phyloP scores from a whole-genome alignment of 2,888 invertebrate genomes.

The Iphiclides podalirius region DNA sequence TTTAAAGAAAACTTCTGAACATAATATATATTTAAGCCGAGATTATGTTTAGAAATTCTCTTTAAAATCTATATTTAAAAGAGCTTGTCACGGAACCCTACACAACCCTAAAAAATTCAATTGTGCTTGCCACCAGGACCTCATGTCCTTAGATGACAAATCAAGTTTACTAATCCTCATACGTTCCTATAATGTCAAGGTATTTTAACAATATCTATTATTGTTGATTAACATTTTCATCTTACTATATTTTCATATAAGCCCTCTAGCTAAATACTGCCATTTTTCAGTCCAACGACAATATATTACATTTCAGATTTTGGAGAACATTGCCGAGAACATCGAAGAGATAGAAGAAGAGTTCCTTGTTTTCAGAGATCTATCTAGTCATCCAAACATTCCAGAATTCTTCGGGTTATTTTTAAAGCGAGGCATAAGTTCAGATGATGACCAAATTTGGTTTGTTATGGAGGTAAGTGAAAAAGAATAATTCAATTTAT shows the following conservation, averaged over 20 bases:
- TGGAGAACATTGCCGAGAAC: conserved; percentile 89
- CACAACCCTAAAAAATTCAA: too few relatives aligned
- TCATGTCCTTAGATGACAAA: too few relatives aligned
- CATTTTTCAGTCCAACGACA: conserved; percentile 7
- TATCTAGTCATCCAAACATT: conserved; percentile 87
- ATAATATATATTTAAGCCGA: too few relatives aligned
- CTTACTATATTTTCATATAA: conserved; percentile 32
- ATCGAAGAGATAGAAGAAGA: conserved; percentile 92
- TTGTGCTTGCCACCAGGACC: too few relatives aligned
- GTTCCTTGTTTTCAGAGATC: conserved; percentile 85
- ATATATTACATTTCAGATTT: conserved; percentile 63
- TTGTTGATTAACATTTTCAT: conserved; percentile 41
- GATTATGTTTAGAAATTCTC: too few relatives aligned
- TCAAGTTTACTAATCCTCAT: conserved; percentile 51
- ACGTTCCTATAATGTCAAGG: conserved; percentile 68
- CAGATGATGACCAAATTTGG: conserved; percentile 89
- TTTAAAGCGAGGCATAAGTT: conserved; percentile 81
- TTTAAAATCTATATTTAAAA: too few relatives aligned
- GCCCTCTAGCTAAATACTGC: background rate
- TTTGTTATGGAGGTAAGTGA: conserved; percentile 89
- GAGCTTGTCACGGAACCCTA: too few relatives aligned
- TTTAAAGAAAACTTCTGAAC: too few relatives aligned
- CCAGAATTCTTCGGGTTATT: conserved; percentile 88
- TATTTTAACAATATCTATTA: conserved; percentile 54
- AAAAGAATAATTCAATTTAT: too few relatives aligned